Conservation (phyloP, 2,113 vertebrate species). For the Catharus bicknelli region DNA sequence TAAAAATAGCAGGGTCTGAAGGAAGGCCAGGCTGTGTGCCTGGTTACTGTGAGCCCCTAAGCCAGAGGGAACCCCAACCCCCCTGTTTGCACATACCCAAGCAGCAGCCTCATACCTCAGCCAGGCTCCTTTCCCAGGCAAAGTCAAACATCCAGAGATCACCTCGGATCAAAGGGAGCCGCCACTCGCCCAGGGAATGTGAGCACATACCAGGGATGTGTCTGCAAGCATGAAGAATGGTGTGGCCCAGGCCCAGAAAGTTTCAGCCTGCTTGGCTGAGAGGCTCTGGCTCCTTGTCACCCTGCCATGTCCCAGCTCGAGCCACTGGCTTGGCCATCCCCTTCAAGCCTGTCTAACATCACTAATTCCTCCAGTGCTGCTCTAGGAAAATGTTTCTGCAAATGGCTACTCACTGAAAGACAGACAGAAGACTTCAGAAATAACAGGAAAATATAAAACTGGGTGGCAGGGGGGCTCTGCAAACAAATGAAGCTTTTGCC, state of each 20-base stretch:
- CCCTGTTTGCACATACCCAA: background rate
- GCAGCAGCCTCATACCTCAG: background rate
- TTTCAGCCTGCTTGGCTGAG: background rate
- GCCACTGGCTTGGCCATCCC: rapidly evolving
- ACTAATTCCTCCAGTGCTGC: background rate
- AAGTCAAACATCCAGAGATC: background rate
- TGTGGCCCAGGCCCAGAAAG: background rate
- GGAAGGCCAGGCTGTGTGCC: background rate
- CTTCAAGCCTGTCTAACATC: background rate
- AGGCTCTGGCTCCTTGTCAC: rapidly evolving
- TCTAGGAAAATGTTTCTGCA: rapidly evolving
- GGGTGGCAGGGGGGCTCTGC: background rate
- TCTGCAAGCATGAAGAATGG: background rate
- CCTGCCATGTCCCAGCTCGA: background rate
- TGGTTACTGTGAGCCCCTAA: background rate
- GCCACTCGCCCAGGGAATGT: rapidly evolving
- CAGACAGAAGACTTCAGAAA: background rate
- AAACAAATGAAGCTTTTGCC: background rate
- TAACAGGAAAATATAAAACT: background rate
- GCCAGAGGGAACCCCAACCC: background rate
- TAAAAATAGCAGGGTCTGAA: background rate
- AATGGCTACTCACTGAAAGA: background rate
- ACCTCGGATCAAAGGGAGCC: background rate
- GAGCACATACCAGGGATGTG: background rate
- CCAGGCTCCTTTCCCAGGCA: background rate